phyloP scores from a whole-genome alignment of 2,113 vertebrate species.

The Gulo gulo region DNA sequence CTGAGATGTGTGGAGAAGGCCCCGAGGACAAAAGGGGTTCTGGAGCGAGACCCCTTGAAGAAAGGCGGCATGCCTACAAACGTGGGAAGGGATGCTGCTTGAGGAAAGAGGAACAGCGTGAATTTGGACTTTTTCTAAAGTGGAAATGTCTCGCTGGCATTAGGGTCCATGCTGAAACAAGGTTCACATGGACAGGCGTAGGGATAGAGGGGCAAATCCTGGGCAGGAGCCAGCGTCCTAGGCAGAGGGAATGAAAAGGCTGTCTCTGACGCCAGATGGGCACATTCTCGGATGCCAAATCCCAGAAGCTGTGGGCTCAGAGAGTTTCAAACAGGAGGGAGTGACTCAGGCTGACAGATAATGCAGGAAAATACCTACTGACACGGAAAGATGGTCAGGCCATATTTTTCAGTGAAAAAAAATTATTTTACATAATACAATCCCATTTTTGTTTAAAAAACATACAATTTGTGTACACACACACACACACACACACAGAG shows the following conservation, averaged over 20 bases:
- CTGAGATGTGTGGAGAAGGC: not conserved
- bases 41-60: not conserved
- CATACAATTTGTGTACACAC: not conserved
- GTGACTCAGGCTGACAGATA: not conserved
- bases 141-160: not conserved
- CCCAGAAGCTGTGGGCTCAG: not conserved
- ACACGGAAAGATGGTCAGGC: not conserved
- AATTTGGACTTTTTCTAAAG: not conserved
- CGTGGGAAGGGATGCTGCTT: not conserved
- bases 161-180: not conserved
- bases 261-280: not conserved
- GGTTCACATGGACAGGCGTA: not conserved
- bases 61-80: not conserved
- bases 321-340: not conserved
- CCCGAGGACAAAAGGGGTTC: not conserved
- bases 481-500: not conserved
- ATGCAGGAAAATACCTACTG: not conserved
- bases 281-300: not conserved
- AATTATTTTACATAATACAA: not conserved
- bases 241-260: not conserved
- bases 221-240: accelerated
- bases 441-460: slow-evolving; percentile 3
- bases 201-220: not conserved
- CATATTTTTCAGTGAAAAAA: not conserved
- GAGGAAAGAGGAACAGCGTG: not conserved